Percentiles rank a stretch among this genome's conserved stretches.
Conservation (phyloP, 2,888 invertebrate genomes). For the Slavum lentiscoides region DNA sequence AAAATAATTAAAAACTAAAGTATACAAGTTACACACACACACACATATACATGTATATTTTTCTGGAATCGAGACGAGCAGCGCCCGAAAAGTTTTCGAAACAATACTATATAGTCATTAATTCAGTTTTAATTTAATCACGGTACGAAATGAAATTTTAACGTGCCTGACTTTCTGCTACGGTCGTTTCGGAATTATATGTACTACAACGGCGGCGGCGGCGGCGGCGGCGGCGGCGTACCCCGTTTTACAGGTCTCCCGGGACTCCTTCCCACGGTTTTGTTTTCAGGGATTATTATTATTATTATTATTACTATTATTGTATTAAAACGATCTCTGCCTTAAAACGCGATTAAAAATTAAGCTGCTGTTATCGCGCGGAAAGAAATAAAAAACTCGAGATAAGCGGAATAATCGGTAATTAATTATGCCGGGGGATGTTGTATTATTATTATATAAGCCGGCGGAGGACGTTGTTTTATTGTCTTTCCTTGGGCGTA, state of each 20-base stretch:
- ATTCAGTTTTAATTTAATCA: constrained; percentile 53
- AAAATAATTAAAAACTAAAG: no score
- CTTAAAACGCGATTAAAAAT: constrained; percentile 53
- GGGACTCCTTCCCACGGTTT: constrained; percentile 49
- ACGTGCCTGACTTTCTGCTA: constrained; percentile 42
- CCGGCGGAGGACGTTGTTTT: no score
- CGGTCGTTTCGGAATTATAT: constrained; percentile 44
- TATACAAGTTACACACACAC: no score
- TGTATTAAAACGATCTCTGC: constrained; percentile 52
- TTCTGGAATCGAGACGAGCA: no score
- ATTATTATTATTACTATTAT: constrained; percentile 44
- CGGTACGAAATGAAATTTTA: constrained; percentile 49
- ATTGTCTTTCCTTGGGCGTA: no score
- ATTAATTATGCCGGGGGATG: constrained; percentile 10
- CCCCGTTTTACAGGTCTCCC: constrained; percentile 49
- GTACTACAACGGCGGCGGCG: constrained; percentile 25
- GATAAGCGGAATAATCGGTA: constrained; percentile 16
- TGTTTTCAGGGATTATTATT: constrained; percentile 34
- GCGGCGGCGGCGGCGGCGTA: constrained; percentile 22
- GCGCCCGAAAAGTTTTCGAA: no score
- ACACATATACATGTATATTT: no score
- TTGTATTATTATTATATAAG: not conserved
- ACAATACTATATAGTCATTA: not conserved
- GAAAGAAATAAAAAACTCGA: constrained; percentile 21
- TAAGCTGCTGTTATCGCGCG: constrained; percentile 50